A percentile compares a stretch with the other conserved stretches of the same genome.
phyloP scores from a whole-genome alignment of 1,140 invertebrate genomes.

The Orius laevigatus region DNA sequence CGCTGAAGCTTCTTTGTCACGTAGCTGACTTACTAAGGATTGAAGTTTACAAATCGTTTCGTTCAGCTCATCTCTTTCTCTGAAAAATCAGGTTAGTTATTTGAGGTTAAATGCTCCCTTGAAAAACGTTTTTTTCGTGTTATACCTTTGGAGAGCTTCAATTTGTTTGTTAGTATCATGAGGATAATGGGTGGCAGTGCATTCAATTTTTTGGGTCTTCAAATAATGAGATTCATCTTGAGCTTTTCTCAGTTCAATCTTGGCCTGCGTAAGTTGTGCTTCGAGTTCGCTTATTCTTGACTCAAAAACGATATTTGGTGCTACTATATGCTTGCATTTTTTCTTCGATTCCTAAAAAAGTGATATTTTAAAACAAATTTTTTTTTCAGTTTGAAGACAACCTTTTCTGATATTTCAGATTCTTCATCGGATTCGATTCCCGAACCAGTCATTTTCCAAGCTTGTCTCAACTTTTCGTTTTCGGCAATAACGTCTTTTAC shows the following conservation, averaged over 20 bases:
- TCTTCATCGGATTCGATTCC: conserved; percentile 31
- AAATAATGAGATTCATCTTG: conserved; percentile 47
- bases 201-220: conserved; percentile 37
- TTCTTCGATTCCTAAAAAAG: conserved; percentile 1
- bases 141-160: conserved; percentile 42
- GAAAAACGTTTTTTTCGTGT: conserved; percentile 8
- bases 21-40: conserved; percentile 38
- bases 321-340: conserved; percentile 13
- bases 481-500: conserved; percentile 51
- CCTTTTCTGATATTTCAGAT: conserved; percentile 27
- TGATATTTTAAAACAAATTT: conserved; percentile 12
- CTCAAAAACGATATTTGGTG: conserved; percentile 40
- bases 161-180: conserved; percentile 38
- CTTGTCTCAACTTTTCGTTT: conserved; percentile 60
- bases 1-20: conserved; percentile 46
- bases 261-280: conserved; percentile 57
- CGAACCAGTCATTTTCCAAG: conserved; percentile 41
- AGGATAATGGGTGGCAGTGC: conserved; percentile 9
- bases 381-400: conserved; percentile 3
- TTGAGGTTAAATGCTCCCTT: conserved; percentile 1
- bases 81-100: conserved; percentile 22
- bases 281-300: conserved; percentile 68
- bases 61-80: conserved; percentile 50
- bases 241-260: conserved; percentile 53
- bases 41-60: conserved; percentile 48